These are phyloP conservation scores for Drosophila macrothrix DNA, from an alignment of 2,888 invertebrate genomes.

Conservation along the genomic window DNA sequence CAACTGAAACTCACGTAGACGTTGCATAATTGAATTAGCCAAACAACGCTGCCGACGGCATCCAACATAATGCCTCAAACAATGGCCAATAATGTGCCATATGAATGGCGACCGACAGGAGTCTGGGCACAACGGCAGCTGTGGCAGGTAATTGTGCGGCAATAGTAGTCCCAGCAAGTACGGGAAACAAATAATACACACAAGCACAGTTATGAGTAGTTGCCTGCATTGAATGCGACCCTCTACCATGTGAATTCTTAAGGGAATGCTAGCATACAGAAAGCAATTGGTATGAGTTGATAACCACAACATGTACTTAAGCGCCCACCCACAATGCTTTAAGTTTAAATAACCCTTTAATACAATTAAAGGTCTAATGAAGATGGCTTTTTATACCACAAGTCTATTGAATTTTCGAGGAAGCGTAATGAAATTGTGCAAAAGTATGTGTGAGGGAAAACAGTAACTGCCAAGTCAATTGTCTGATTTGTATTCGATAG, in stretches of 20 bases:
- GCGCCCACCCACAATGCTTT: not conserved
- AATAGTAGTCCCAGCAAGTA: constrained; percentile 25
- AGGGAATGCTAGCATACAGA: constrained; percentile 16
- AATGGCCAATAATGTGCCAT: constrained; percentile 52
- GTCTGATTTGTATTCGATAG: not conserved
- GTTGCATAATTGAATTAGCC: constrained; percentile 73
- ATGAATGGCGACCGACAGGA: constrained; percentile 34
- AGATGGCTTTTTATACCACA: not conserved
- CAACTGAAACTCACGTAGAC: constrained; percentile 33
- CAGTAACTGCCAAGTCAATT: not conserved
- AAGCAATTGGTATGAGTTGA: constrained; percentile 33
- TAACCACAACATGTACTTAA: not conserved
- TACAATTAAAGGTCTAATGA: not conserved
- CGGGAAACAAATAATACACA: constrained; percentile 39
- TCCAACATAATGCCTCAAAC: constrained; percentile 58
- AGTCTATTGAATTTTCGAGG: not conserved
- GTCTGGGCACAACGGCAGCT: constrained; percentile 6
- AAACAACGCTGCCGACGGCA: constrained; percentile 55
- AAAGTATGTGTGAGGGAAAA: not conserved
- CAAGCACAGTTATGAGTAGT: constrained; percentile 18
- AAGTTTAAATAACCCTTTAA: not conserved
- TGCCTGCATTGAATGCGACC: constrained; percentile 11
- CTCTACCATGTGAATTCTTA: constrained; percentile 13
- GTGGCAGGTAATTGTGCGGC: constrained; percentile 39
- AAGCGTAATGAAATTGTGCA: not conserved